Evolutionary conservation across 2,113 vertebrate species (phyloP).

Genomic region (Geococcyx californianus): DNA sequence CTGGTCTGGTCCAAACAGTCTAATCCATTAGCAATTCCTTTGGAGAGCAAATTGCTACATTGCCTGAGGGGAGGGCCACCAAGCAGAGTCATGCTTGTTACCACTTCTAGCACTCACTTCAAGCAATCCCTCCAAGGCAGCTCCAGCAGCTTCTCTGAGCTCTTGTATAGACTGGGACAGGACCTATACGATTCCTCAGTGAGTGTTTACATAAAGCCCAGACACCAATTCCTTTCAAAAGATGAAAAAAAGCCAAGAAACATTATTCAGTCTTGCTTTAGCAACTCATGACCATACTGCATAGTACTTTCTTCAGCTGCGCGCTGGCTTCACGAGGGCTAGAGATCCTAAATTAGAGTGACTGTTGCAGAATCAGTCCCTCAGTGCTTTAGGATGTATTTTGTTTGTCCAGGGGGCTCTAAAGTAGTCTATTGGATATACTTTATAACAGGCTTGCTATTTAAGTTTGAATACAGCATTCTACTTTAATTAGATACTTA

Average conservation of each 20-base stretch:
- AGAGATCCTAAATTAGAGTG: not conserved
- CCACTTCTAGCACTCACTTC: not conserved
- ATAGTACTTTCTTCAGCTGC: not conserved
- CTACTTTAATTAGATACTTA: not conserved
- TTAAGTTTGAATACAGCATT: not conserved
- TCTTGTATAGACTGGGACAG: not conserved
- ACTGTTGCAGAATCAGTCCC: not conserved
- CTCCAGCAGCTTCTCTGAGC: not conserved
- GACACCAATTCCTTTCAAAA: not conserved
- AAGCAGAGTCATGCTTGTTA: fast-evolving
- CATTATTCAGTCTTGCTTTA: not conserved
- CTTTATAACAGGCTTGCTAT: not conserved
- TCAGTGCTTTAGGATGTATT: not conserved
- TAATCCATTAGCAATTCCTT: not conserved
- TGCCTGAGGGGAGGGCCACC: not conserved
- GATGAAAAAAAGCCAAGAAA: not conserved
- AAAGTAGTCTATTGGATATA: not conserved
- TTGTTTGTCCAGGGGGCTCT: not conserved
- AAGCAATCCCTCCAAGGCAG: not conserved
- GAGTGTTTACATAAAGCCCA: not conserved
- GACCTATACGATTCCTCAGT: fast-evolving
- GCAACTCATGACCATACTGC: not conserved
- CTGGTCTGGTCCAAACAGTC: not conserved
- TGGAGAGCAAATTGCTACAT: not conserved
- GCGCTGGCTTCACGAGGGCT: not conserved